These are phyloP conservation scores for Lasiommata megera DNA, from an alignment of 2,888 invertebrate genomes.

Conservation along the genomic window DNA sequence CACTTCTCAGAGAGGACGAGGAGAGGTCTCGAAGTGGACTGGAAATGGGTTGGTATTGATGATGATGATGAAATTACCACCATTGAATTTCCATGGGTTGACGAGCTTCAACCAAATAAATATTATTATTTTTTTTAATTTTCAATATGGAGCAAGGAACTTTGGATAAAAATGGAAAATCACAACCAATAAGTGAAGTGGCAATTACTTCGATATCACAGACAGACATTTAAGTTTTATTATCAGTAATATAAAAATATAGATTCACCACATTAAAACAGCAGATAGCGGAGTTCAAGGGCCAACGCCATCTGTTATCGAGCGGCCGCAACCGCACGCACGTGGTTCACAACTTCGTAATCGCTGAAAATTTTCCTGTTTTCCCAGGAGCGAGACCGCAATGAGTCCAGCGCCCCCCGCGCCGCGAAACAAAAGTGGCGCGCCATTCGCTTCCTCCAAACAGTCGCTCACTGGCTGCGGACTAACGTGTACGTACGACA, in stretches of 20 bases:
- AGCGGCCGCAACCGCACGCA: slow-evolving; percentile 48
- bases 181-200: too few relatives aligned
- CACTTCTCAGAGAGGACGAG: too few relatives aligned
- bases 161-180: neutral
- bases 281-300: slow-evolving; percentile 35
- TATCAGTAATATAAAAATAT: too few relatives aligned
- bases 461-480: slow-evolving; percentile 58
- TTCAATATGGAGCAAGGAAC: neutral
- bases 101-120: too few relatives aligned
- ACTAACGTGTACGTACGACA: slow-evolving; percentile 59
- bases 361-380: slow-evolving; percentile 72
- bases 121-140: too few relatives aligned
- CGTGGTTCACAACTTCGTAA: slow-evolving; percentile 53
- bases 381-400: slow-evolving; percentile 77
- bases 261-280: too few relatives aligned
- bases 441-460: slow-evolving; percentile 45
- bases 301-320: slow-evolving; percentile 71
- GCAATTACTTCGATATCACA: too few relatives aligned
- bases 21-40: too few relatives aligned
- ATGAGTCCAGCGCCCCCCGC: slow-evolving; percentile 74
- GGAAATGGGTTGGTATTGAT: too few relatives aligned
- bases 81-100: too few relatives aligned
- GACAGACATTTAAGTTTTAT: neutral
- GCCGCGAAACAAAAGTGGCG: slow-evolving; percentile 63
- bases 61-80: too few relatives aligned